A percentile compares a stretch with the other conserved stretches of the same genome.
Conservation (phyloP, 2,888 invertebrate species). For the Agrypnus murinus region DNA sequence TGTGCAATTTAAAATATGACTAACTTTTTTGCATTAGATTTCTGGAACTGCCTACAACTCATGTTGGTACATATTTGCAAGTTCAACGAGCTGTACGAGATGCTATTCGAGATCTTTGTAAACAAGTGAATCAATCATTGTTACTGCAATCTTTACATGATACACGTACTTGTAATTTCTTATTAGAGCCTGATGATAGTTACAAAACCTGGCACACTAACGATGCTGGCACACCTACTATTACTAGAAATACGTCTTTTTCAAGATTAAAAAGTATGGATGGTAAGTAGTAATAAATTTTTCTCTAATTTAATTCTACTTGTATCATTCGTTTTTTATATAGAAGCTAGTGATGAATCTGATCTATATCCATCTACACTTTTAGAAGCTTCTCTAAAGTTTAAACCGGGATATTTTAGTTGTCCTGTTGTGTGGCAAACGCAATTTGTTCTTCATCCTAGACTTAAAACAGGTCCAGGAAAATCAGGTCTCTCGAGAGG, state of each 20-base stretch:
- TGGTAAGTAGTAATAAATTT: constrained; percentile 58
- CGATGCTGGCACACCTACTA: constrained; percentile 59
- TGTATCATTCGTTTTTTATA: neutral
- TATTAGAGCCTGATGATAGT: constrained; percentile 78
- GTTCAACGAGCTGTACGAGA: constrained; percentile 73
- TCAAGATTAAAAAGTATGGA: constrained; percentile 67
- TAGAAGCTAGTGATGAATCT: constrained; percentile 65
- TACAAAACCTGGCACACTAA: constrained; percentile 62
- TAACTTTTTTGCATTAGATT: constrained; percentile 67
- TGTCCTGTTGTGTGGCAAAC: constrained; percentile 85
- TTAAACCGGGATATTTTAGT: constrained; percentile 81
- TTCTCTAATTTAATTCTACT: constrained; percentile 30
- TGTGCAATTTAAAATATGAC: constrained; percentile 1
- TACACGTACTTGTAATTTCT: constrained; percentile 77
- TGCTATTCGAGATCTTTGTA: constrained; percentile 76
- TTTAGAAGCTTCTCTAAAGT: constrained; percentile 71
- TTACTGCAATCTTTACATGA: constrained; percentile 81
- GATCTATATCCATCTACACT: constrained; percentile 65
- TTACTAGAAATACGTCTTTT: constrained; percentile 64
- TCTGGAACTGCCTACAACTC: constrained; percentile 73
- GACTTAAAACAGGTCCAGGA: constrained; percentile 79
- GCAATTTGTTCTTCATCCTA: constrained; percentile 80
- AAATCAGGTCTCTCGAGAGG: constrained; percentile 77
- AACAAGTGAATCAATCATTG: constrained; percentile 80
- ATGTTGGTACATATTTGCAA: constrained; percentile 73